Evolutionary conservation across 2,888 invertebrate species (phyloP).

Genomic region (Epirrhoe tristata): DNA sequence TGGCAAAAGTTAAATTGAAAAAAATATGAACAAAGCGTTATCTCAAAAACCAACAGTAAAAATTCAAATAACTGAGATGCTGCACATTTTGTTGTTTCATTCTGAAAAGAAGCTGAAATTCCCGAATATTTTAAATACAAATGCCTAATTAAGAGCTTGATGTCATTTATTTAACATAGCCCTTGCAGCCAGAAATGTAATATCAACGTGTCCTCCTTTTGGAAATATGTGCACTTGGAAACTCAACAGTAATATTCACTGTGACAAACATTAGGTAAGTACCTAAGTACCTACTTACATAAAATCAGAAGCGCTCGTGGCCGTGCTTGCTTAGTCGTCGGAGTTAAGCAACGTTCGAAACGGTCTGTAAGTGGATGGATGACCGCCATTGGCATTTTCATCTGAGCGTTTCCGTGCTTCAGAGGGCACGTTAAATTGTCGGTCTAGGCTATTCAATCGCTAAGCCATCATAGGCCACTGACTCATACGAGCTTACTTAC

Average conservation of each 20-base stretch:
- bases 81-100: slow-evolving; percentile 7
- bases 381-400: too few species aligned
- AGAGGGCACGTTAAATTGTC: too few species aligned
- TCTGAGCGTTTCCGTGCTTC: too few species aligned
- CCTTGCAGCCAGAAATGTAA: slow-evolving; percentile 23
- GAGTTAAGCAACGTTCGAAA: too few species aligned
- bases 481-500: too few species aligned
- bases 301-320: too few species aligned
- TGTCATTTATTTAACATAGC: slow-evolving; percentile 22
- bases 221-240: neutral
- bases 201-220: slow-evolving; percentile 23
- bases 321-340: too few species aligned
- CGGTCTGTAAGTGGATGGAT: too few species aligned
- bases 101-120: slow-evolving; percentile 14
- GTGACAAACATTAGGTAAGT: neutral
- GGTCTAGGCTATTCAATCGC: too few species aligned
- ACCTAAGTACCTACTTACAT: too few species aligned
- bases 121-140: slow-evolving; percentile 27
- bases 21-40: neutral
- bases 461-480: too few species aligned
- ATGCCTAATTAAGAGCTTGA: slow-evolving; percentile 28
- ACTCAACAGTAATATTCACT: neutral
- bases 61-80: slow-evolving; percentile 5
- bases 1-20: too few species aligned
- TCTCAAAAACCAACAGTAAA: neutral